phyloP scores from a whole-genome alignment of 1,140 invertebrate species.

The Phocides pigmalion region DNA sequence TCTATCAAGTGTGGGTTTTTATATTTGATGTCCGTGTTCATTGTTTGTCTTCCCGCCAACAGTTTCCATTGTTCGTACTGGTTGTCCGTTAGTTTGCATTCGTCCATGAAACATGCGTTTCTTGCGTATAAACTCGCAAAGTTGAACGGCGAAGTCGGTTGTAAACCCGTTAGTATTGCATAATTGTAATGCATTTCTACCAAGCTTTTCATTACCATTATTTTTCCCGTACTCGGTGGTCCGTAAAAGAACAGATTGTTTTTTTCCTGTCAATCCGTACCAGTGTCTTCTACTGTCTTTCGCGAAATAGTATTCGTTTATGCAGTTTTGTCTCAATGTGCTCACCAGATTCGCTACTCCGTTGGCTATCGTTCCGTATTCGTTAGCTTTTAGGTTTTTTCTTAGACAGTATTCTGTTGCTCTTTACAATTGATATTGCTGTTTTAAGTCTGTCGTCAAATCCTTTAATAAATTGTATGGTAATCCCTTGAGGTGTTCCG shows the following conservation, averaged over 20 bases:
- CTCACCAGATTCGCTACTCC: background rate
- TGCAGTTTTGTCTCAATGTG: background rate
- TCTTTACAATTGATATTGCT: conserved; percentile 31
- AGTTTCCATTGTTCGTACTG: conserved; percentile 61
- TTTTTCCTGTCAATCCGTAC: conserved; percentile 1
- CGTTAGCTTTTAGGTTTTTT: conserved; percentile 18
- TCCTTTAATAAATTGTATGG: conserved; percentile 34
- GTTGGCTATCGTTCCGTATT: background rate
- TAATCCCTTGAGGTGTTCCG: conserved; percentile 42
- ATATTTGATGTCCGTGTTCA: conserved; percentile 53
- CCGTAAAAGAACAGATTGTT: conserved; percentile 10
- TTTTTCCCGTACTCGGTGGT: conserved; percentile 18
- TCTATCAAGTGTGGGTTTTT: conserved; percentile 39
- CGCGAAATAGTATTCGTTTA: conserved; percentile 1
- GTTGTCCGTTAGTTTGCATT: conserved; percentile 58
- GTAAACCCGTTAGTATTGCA: conserved; percentile 13
- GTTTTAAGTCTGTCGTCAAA: conserved; percentile 35
- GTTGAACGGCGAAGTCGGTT: conserved; percentile 6
- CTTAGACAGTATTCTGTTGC: conserved; percentile 26
- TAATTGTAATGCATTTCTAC: conserved; percentile 30
- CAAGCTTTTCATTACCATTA: conserved; percentile 5
- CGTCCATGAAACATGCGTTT: conserved; percentile 48
- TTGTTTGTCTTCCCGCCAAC: conserved; percentile 38
- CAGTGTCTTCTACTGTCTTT: background rate
- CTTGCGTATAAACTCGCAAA: background rate